Evolutionary conservation across 2,888 invertebrate genomes (phyloP), one percentile per base, ranked within the genome.

Genomic region (Rhodophaea formosa): DNA sequence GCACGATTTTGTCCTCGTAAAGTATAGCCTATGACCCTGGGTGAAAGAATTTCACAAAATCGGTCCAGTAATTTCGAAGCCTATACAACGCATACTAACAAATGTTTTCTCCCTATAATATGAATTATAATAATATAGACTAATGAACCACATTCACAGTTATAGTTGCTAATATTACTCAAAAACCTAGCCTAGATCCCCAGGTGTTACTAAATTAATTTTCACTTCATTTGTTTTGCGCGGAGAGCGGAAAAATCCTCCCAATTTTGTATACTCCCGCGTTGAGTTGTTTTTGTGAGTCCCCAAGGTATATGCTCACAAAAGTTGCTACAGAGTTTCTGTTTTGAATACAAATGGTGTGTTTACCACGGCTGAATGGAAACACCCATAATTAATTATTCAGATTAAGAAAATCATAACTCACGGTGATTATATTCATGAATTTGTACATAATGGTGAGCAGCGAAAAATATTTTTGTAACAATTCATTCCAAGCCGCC

Each of bases 331-430:
- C 29, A 15, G 16, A 10, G 35, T 30, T 55, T 35, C 54, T 55
- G 32, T 55, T 55, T 55, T 46, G 54, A 55, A 55, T 55, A 55
- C 54, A 30, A 55, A 55, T 55, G 32, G 44, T 46, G 35, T 45
- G 45, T 55, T 53, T 55, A 45, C 45, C 32, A 55, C 35, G 10
- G 12, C 15, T 45, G 45, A 45, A 55, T 35, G 54, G 44, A 32
- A 23, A 30, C 47, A 16, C 54, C 14, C 16, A 30, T 54, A 46
- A 55, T 55, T 55, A 55, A 55, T 51, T 55, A 55, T 55, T 55
- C 45, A 55, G 54, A 45, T 55, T 30, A 55, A 12, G 51, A 14
- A 51, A 51, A 51, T 51, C 51, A 51, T 51, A 35, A 51, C 51
- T 51, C 35, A 16, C 16, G 35, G 17, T 35, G 7, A 51, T 35